Evolutionary conservation across 2,888 invertebrate genomes (phyloP), one percentile per base, ranked within the genome.

Genomic region (Acronicta aceris): DNA sequence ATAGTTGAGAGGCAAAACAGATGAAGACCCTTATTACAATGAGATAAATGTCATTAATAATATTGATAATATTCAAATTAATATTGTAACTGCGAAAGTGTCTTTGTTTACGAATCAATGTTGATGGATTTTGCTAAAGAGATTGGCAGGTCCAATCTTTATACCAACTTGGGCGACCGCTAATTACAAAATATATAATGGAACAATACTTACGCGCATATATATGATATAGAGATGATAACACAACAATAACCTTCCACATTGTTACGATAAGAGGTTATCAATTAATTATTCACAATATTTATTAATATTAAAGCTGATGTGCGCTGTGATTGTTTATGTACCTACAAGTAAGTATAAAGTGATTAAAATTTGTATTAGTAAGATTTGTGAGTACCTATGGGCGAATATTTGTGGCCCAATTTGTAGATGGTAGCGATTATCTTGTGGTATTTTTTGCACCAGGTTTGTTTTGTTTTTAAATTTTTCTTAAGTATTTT

Each of bases 161-260:
- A n/a, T n/a, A n/a, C n/a, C n/a, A n/a, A n/a, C n/a, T n/a, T n/a
- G n/a, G n/a, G n/a, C n/a, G n/a, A n/a, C n/a, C n/a, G n/a, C n/a
- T n/a, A n/a, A n/a, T 42, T 25, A 8, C 45, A 61, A 52, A 47
- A 46, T n/a, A n/a, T n/a, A n/a, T 0, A 60, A 58, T 66, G 64
- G 47, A 55, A 61, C 45, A 5, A 46, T 54, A 78, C 83, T 81
- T 57, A 79, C 84, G 51, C 52, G 82, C 73, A 16, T 70, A 55
- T 17, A 65, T 57, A 38, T 59, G 56, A 66, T 56, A 60, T 49
- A 77, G 54, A 38, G 62, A 58, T 48, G 70, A 71, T 58, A 81
- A 52, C 53, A 76, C 55, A 17, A 58, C 55, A 72, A 83, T 70
- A 46, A 42, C 60, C 65, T 79, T 80, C 74, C 70, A 72, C 79